These are phyloP conservation scores for Latrodectus geometricus DNA, from an alignment of 1,140 invertebrate species.

Conservation along the genomic window DNA sequence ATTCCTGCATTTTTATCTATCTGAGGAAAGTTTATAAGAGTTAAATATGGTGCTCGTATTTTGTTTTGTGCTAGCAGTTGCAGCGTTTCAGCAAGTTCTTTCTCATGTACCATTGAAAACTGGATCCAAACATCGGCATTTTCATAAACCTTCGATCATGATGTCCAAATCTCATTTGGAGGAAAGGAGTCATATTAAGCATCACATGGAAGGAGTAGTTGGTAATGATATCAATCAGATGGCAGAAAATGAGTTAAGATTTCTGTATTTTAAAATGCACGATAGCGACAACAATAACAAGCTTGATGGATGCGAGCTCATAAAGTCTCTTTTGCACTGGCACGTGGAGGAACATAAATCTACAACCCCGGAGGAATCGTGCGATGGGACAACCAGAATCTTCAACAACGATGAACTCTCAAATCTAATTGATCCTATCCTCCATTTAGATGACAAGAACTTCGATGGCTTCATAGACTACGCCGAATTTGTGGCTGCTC, in stretches of 20 bases:
- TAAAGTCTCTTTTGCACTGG: slow-evolving; percentile 78
- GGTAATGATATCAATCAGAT: background rate
- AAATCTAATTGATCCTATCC: slow-evolving; percentile 91
- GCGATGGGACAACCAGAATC: slow-evolving; percentile 75
- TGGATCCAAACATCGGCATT: too few species aligned
- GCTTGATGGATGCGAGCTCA: slow-evolving; percentile 91
- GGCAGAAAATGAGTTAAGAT: slow-evolving; percentile 11
- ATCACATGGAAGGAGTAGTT: background rate
- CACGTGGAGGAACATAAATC: slow-evolving; percentile 63
- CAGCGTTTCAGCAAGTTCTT: too few species aligned
- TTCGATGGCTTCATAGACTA: slow-evolving; percentile 95
- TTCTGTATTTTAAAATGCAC: slow-evolving; percentile 75
- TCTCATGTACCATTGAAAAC: too few species aligned
- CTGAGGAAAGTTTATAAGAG: too few species aligned
- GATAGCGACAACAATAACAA: slow-evolving; percentile 96
- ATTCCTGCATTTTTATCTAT: too few species aligned
- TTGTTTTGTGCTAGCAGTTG: too few species aligned
- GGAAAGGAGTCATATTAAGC: background rate
- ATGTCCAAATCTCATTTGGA: too few species aligned
- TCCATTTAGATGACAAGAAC: slow-evolving; percentile 91
- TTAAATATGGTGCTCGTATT: too few species aligned
- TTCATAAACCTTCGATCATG: too few species aligned
- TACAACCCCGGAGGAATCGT: background rate
- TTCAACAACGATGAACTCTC: slow-evolving; percentile 90
- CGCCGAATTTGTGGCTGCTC: slow-evolving; percentile 91